Base-by-base conservation (phyloP, 2,888 invertebrate species). In the Drosophila emarginata region DNA sequence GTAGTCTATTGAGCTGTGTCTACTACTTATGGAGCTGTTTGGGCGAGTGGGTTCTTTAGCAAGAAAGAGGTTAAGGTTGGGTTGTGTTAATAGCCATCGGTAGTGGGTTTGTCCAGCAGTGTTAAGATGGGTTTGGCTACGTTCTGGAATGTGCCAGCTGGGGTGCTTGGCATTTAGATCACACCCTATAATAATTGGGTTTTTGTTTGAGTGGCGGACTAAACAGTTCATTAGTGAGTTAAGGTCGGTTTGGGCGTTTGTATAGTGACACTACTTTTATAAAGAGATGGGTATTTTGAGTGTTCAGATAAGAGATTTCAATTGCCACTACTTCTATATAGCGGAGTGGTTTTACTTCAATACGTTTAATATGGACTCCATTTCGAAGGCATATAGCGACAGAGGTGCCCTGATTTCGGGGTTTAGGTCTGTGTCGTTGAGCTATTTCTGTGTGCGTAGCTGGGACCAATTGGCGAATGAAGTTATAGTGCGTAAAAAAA, bases 141-240 rank as follows among this genome's bases (percentile, higher is more conserved):
- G 53, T 0, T 9, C 2, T 0, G 64, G 59, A 2, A 58, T 2
- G 5, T 59, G 58, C 64, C 64, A 64, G 11, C 58, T 64, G 9
- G 64, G 58, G 2, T 64, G 64, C n/a, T 64, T 64, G 11, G 58
- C 28, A n/a, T 64, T 64, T 1, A 64, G 1, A 12, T 64, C 58
- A 6, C 64, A 51, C 0, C 28, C 53, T 2, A 15, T 15, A 3
- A 53, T 53, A 4, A 32, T 53, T 4, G 45, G 45, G 7, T 15
- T 18, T 11, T 50, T 50, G 7, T 2, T 18, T 11, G 45, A 50
- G 11, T 26, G n/a, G 12, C 21, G 2, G 5, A 37, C 12, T 3
- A 56, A 6, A 12, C 18, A 12, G 0, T 4, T 12, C 3, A 56
- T 2, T 0, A 56, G 21, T 9, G 56, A 12, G 1, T 56, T 21